phyloP scores from a whole-genome alignment of 2,797 vertebrate genomes.

The Oreochromis mossambicus region DNA sequence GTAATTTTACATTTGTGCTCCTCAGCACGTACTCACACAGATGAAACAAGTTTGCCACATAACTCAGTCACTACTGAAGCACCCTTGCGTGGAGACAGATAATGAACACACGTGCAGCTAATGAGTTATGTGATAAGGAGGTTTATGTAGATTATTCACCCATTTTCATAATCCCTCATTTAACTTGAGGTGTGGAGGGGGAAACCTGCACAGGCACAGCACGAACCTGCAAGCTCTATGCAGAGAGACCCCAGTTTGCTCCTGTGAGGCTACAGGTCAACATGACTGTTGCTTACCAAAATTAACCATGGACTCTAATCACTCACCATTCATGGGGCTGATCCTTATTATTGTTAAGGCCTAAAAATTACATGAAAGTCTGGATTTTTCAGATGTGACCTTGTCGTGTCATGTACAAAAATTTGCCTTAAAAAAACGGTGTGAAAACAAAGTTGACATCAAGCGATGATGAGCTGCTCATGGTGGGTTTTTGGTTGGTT shows the following conservation, averaged over 20 bases:
- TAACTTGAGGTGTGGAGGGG: not conserved
- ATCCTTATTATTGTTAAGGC: not conserved
- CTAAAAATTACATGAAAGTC: not conserved
- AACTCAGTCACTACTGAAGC: not conserved
- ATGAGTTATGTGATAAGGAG: not conserved
- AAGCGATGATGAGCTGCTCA: not conserved
- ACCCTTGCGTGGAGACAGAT: not conserved
- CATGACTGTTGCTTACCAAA: not conserved
- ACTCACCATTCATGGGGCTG: not conserved
- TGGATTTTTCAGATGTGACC: no score
- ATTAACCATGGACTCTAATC: not conserved
- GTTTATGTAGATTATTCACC: not conserved
- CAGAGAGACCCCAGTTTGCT: not conserved
- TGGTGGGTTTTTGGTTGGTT: not conserved
- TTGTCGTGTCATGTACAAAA: no score
- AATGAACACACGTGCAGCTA: not conserved
- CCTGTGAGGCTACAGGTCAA: not conserved
- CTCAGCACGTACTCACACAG: rapidly evolving
- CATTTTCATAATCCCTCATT: not conserved
- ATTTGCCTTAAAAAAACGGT: rapidly evolving
- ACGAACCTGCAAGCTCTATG: not conserved
- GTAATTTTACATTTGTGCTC: not conserved
- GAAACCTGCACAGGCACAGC: not conserved
- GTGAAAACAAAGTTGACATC: not conserved
- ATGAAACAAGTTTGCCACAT: not conserved